These are phyloP conservation scores for Eumeta japonica DNA, from an alignment of 1,140 invertebrate species.

Conservation along the genomic window DNA sequence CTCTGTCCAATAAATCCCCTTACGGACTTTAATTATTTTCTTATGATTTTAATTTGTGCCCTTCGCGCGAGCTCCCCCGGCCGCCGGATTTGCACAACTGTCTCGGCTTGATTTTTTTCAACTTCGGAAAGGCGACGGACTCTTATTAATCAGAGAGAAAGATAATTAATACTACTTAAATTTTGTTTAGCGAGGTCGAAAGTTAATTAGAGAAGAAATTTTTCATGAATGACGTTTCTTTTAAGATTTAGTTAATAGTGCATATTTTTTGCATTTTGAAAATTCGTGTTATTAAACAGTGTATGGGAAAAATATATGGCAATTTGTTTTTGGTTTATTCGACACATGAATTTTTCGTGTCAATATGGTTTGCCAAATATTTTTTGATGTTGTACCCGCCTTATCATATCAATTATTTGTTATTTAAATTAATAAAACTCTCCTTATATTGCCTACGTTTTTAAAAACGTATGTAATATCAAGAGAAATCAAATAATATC, in stretches of 20 bases:
- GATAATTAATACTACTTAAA: conserved; percentile 58
- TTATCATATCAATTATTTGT: no score
- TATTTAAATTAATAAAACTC: no score
- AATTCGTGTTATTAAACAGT: no score
- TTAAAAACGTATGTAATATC: no score
- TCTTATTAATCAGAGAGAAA: conserved; percentile 52
- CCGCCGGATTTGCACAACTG: conserved; percentile 47
- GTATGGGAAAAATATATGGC: no score
- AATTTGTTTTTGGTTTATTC: no score
- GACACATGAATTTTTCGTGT: no score
- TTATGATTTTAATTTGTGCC: conserved; percentile 56
- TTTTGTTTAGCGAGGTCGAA: conserved; percentile 46
- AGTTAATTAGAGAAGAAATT: conserved; percentile 35
- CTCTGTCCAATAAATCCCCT: conserved; percentile 54
- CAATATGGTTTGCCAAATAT: no score
- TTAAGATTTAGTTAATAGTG: background rate
- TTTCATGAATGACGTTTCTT: background rate
- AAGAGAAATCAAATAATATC: no score
- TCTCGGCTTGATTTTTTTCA: conserved; percentile 48
- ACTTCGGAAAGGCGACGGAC: conserved; percentile 32
- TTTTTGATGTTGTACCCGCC: no score
- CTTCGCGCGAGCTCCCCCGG: conserved; percentile 17
- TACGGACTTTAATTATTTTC: conserved; percentile 57
- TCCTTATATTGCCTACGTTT: no score
- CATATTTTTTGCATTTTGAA: no score